phyloP scores from a whole-genome alignment of 1,140 invertebrate genomes.

The Drosophila athabasca region DNA sequence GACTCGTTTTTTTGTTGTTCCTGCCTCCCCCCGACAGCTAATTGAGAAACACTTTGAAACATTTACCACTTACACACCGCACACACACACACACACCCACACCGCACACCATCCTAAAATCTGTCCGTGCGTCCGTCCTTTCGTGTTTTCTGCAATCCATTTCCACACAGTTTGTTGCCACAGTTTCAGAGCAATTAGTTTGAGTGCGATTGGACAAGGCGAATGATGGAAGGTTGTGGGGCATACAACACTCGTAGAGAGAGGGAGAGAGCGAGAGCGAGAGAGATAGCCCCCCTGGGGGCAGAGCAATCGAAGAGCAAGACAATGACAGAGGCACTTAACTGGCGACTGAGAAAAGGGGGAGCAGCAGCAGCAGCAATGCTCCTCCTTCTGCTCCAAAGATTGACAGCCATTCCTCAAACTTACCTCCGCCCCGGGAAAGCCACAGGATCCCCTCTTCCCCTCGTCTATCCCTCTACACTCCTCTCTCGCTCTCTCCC shows the following conservation, averaged over 20 bases:
- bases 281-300: conserved; percentile 15
- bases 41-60: conserved; percentile 40
- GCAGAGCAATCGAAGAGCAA: conserved; percentile 51
- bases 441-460: conserved; percentile 14
- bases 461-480: not conserved
- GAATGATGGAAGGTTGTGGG: conserved; percentile 25
- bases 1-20: not conserved
- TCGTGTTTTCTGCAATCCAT: conserved; percentile 4
- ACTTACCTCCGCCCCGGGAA: not conserved
- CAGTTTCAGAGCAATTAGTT: conserved; percentile 44
- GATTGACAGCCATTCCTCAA: conserved; percentile 3
- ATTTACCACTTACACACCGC: conserved; percentile 27
- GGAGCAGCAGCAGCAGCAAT: not conserved
- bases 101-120: not conserved
- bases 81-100: not conserved
- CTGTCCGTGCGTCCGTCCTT: not conserved
- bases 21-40: not conserved
- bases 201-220: conserved; percentile 44
- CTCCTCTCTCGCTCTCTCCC: too few relatives aligned
- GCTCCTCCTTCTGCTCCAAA: not conserved
- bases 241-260: too few relatives aligned
- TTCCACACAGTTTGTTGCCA: conserved; percentile 1
- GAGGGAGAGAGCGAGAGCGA: not conserved
- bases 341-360: conserved; percentile 18
- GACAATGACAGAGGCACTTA: conserved; percentile 51